These are phyloP conservation scores for Hydrolagus affinis DNA, from an alignment of 2,113 vertebrate species.

Conservation along the genomic window DNA sequence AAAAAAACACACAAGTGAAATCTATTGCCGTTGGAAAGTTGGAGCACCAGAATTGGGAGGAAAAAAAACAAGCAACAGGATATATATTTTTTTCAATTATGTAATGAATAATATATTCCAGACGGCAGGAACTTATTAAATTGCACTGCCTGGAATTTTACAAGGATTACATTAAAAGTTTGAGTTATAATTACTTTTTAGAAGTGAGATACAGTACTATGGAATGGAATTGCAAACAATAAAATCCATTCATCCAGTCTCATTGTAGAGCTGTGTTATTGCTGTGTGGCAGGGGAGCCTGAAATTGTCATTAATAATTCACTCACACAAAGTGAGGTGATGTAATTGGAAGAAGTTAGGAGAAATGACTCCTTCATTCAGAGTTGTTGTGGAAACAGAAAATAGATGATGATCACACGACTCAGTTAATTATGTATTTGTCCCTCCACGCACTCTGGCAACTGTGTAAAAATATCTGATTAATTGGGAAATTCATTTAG, in stretches of 20 bases:
- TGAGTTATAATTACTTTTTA: constrained; percentile 17
- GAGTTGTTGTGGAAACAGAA: not conserved
- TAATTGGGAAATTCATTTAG: not conserved
- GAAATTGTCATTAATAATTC: constrained; percentile 13
- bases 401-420: not conserved
- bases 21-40: not conserved
- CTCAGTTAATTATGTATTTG: not conserved
- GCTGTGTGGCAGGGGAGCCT: not conserved
- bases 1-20: not conserved
- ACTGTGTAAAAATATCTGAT: constrained; percentile 2
- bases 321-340: not conserved
- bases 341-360: not conserved
- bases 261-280: not conserved
- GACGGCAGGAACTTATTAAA: not conserved
- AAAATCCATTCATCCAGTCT: constrained; percentile 11
- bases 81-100: not conserved
- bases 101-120: not conserved
- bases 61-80: not conserved
- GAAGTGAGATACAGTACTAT: constrained; percentile 19
- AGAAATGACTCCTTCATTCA: constrained; percentile 23
- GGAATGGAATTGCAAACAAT: constrained; percentile 24
- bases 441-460: not conserved
- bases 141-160: not conserved
- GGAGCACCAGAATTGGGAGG: not conserved
- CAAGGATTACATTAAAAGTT: not conserved